phyloP scores from a whole-genome alignment of 1,140 invertebrate genomes.

The Antheraea pernyi region DNA sequence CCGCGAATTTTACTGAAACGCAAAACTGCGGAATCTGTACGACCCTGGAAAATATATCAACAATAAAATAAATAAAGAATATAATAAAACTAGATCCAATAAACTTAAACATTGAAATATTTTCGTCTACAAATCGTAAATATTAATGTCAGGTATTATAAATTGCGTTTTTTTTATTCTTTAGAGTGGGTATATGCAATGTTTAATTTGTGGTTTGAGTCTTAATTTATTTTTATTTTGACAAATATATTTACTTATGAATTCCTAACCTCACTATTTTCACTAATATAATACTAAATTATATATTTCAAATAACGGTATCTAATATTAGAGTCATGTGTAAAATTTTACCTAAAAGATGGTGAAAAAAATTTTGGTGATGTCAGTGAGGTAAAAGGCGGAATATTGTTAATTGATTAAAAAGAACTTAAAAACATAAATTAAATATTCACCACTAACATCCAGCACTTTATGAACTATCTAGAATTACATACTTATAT shows the following conservation, averaged over 20 bases:
- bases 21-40: not conserved
- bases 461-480: too few species aligned
- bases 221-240: not conserved
- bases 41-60: not conserved
- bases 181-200: not conserved
- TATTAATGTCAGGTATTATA: not conserved
- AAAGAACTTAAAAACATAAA: too few species aligned
- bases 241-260: not conserved
- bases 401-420: too few species aligned
- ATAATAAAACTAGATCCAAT: not conserved
- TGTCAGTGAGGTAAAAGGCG: too few species aligned
- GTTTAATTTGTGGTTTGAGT: not conserved
- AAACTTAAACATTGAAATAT: not conserved
- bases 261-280: not conserved
- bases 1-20: too few species aligned
- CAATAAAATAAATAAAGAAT: not conserved
- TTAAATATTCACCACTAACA: too few species aligned
- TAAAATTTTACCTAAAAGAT: too few species aligned
- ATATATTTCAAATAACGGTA: too few species aligned
- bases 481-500: too few species aligned
- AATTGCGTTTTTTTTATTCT: not conserved
- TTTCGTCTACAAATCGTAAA: not conserved
- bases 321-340: too few species aligned
- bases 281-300: not conserved
- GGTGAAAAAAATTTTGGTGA: too few species aligned